phyloP scores from a whole-genome alignment of 2,888 invertebrate species.

The Phalangium opilio region DNA sequence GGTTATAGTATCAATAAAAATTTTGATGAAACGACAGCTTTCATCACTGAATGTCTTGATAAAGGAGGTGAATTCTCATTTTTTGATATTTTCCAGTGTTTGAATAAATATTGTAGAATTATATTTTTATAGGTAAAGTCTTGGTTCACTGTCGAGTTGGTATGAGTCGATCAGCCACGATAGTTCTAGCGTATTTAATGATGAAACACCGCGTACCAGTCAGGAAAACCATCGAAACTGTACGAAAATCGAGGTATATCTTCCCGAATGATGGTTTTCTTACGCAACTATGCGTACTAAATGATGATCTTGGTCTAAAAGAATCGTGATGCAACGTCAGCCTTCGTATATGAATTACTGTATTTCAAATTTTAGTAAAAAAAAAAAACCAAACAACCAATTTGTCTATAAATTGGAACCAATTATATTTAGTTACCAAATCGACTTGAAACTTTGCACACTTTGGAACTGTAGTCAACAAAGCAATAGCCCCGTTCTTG shows the following conservation, averaged over 20 bases:
- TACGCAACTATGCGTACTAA: constrained; percentile 25
- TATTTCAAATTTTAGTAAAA: too few species aligned
- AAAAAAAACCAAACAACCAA: too few species aligned
- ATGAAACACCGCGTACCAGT: constrained; percentile 30
- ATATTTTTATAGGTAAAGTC: constrained; percentile 33
- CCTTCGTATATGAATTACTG: too few species aligned
- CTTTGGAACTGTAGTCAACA: too few species aligned
- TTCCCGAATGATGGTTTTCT: constrained; percentile 37
- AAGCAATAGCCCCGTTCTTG: too few species aligned
- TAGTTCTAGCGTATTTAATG: constrained; percentile 35
- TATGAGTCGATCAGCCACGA: constrained; percentile 36
- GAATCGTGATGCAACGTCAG: too few species aligned
- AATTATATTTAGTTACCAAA: too few species aligned
- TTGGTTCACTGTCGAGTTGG: constrained; percentile 37
- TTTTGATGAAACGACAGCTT: constrained; percentile 33
- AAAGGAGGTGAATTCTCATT: constrained; percentile 22
- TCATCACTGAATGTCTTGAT: constrained; percentile 32
- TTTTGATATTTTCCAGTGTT: too few species aligned
- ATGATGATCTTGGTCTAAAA: constrained; percentile 13
- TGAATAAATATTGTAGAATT: too few species aligned
- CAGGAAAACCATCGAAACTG: constrained; percentile 31
- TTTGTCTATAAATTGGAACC: too few species aligned
- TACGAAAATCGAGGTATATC: constrained; percentile 32
- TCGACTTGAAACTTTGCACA: too few species aligned
- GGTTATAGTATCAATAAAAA: constrained; percentile 32